Evolutionary conservation across 2,113 vertebrate species (phyloP).

Genomic region (Calyptomena viridis): DNA sequence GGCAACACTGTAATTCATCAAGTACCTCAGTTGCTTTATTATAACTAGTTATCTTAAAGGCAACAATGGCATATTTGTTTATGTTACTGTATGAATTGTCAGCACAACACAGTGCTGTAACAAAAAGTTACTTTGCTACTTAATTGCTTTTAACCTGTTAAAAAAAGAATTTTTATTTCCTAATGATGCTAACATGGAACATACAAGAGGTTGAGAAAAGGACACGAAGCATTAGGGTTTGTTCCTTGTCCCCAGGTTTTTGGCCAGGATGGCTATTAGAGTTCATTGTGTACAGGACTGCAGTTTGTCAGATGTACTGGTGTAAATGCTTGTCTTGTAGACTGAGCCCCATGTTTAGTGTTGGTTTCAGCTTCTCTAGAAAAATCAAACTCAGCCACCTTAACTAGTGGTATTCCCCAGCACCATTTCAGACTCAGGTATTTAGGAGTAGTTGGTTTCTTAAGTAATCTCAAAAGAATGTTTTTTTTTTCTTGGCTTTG

Average conservation of each 20-base stretch:
- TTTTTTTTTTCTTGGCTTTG: not conserved
- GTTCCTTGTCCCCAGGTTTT: not conserved
- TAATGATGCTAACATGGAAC: not conserved
- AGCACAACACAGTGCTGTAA: not conserved
- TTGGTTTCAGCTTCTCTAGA: not conserved
- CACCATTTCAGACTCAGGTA: not conserved
- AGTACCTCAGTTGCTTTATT: not conserved
- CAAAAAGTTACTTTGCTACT: not conserved
- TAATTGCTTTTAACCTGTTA: not conserved
- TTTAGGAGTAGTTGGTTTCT: not conserved
- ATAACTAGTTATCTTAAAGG: not conserved
- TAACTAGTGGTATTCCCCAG: not conserved
- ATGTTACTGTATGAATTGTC: not conserved
- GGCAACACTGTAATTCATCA: not conserved
- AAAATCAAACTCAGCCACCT: not conserved
- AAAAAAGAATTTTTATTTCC: not conserved
- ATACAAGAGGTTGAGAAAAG: not conserved
- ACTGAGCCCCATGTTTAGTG: not conserved
- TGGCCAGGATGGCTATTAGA: not conserved
- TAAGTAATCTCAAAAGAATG: not conserved
- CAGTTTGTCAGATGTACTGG: not conserved
- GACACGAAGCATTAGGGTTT: not conserved
- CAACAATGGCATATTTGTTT: not conserved
- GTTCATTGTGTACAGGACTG: not conserved
- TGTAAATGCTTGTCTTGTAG: not conserved